Conservation (phyloP, 2,113 vertebrate genomes). For the Phasianus colchicus region DNA sequence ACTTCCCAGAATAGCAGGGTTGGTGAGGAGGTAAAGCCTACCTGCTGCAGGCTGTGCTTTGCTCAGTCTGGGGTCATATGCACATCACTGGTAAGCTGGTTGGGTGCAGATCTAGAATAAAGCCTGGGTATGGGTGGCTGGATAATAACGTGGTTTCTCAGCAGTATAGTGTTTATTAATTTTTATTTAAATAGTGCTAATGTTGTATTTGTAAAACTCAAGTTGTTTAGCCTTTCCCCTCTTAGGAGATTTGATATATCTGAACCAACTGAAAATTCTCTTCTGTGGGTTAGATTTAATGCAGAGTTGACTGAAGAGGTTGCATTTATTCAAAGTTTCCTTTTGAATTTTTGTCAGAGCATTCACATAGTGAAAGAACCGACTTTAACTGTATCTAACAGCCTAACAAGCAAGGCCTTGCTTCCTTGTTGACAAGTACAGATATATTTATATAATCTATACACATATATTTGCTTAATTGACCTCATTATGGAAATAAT, state of each 20-base stretch:
- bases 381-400: neutral
- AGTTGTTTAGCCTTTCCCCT: neutral
- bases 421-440: neutral
- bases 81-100: neutral
- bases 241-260: neutral
- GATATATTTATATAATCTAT: neutral
- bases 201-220: neutral
- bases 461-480: neutral
- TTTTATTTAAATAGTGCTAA: neutral
- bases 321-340: neutral
- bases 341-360: neutral
- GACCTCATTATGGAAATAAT: neutral
- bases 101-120: neutral
- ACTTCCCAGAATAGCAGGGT: accelerated
- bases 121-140: neutral
- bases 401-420: neutral
- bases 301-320: neutral
- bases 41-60: neutral
- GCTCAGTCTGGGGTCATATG: neutral
- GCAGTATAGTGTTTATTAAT: neutral
- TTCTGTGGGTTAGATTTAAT: neutral
- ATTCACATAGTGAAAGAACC: neutral
- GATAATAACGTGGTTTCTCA: neutral
- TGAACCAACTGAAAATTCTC: neutral
- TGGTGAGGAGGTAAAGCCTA: neutral